Conservation (phyloP, 2,888 invertebrate species). For the Tenthredo notha region DNA sequence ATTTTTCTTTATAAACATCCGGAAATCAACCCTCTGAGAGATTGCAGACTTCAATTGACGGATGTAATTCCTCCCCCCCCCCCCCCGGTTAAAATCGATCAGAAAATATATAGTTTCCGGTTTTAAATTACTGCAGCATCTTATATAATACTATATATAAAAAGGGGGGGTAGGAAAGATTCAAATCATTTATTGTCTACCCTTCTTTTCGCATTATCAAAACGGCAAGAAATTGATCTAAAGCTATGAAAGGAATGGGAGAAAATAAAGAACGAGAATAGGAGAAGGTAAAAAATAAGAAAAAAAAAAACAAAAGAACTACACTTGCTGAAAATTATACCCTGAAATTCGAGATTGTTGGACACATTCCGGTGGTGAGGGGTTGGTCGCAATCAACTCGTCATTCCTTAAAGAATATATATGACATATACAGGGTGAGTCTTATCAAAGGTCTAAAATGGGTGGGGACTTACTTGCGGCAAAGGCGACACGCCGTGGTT, state of each 20-base stretch:
- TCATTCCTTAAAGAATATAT: background rate
- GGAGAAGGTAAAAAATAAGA: background rate
- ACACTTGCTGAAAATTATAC: conserved; percentile 7
- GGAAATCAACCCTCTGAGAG: background rate
- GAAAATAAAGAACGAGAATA: background rate
- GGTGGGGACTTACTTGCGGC: too few species aligned
- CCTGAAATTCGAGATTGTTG: conserved; percentile 19
- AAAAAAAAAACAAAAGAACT: background rate
- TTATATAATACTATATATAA: background rate
- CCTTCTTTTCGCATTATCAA: background rate
- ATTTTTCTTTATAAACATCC: background rate
- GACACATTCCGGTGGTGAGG: conserved; percentile 1
- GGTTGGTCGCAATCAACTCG: background rate
- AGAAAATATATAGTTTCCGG: background rate
- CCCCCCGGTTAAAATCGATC: background rate
- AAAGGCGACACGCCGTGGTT: too few species aligned
- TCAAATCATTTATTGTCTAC: background rate
- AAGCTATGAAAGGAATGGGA: background rate
- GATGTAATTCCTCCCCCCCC: background rate
- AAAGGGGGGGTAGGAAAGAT: background rate
- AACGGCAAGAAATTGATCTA: background rate
- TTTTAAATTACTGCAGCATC: background rate
- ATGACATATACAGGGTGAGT: too few species aligned
- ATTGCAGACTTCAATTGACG: background rate
- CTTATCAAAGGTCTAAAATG: too few species aligned